Base-by-base conservation (phyloP, 2,888 invertebrate genomes). In the Meteorus colon region DNA sequence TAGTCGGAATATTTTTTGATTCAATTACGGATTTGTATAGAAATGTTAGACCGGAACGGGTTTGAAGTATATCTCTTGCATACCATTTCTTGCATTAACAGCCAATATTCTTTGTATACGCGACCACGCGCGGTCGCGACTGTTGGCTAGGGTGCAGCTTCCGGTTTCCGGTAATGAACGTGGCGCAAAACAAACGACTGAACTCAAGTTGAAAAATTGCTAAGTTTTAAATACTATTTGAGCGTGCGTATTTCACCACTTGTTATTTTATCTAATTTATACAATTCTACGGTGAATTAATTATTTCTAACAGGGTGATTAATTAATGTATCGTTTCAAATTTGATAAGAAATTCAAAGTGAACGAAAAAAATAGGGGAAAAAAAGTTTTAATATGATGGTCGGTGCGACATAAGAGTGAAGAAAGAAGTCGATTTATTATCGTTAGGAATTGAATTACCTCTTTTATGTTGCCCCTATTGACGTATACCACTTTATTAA, bases 141-240 rank as follows among this genome's bases (percentile, higher is more conserved):
- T 78, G 76, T 69, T 60, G 55, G 73, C 82, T 82, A 84, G 87
- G 88, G 88, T 86, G 86, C 87, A 88, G 87, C 87, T 88, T 88
- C 88, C 88, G 73, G 87, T 88, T 88, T 88, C 88, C 88, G 86
- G 87, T 77, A 83, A 81, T 79, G 85, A 82, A 88, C 88, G 87
- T 88, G 88, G 83, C 55, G 45, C 68, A 8, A 24, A 55, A 19
- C 19, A n/a, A n/a, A 55, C 8, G n/a, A 19, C 55, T 19, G 19
- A 6, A 55, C 24, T n/a, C 4, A 4, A 48, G n/a, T 10, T n/a
- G n/a, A n/a, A n/a, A n/a, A 48, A n/a, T n/a, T 14, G n/a, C n/a
- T n/a, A 4, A n/a, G 16, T 16, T 48, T 34, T 4, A n/a, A 48
- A 48, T 6, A 48, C n/a, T 48, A 16, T 45, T 45, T 45, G 45